phyloP scores from a whole-genome alignment of 2,113 vertebrate genomes.

The Camelus bactrianus region DNA sequence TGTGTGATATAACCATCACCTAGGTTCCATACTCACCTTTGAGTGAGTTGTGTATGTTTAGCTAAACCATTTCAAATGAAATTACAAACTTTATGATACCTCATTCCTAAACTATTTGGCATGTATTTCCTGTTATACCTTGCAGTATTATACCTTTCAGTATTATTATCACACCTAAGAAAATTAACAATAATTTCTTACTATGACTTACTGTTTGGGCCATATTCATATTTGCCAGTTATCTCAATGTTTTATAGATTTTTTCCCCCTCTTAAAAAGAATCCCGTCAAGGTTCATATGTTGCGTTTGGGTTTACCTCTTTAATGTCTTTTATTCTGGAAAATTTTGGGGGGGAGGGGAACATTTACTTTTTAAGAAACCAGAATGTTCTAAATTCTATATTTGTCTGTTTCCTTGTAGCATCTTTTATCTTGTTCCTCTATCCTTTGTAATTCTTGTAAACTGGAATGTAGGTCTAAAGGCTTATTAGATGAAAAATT shows the following conservation, averaged over 20 bases:
- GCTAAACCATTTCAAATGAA: not conserved
- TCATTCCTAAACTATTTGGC: not conserved
- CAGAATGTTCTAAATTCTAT: not conserved
- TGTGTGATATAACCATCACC: not conserved
- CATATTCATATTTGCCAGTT: not conserved
- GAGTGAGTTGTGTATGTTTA: not conserved
- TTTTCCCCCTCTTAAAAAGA: not conserved
- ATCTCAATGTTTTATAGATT: not conserved
- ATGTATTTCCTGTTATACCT: not conserved
- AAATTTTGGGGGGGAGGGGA: not conserved
- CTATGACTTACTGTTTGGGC: not conserved
- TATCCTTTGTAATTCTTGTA: not conserved
- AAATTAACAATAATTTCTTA: conserved; percentile 39
- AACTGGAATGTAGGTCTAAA: not conserved
- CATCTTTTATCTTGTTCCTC: not conserved
- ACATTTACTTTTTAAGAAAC: not conserved
- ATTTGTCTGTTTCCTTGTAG: not conserved
- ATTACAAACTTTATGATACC: not conserved
- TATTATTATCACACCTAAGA: not conserved
- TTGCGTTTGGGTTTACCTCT: not conserved
- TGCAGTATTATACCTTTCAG: not conserved
- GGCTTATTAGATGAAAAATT: not conserved
- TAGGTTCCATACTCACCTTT: not conserved
- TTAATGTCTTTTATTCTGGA: not conserved
- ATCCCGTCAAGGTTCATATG: not conserved